phyloP scores from a whole-genome alignment of 2,888 invertebrate species.

The Uloborus plumipes region DNA sequence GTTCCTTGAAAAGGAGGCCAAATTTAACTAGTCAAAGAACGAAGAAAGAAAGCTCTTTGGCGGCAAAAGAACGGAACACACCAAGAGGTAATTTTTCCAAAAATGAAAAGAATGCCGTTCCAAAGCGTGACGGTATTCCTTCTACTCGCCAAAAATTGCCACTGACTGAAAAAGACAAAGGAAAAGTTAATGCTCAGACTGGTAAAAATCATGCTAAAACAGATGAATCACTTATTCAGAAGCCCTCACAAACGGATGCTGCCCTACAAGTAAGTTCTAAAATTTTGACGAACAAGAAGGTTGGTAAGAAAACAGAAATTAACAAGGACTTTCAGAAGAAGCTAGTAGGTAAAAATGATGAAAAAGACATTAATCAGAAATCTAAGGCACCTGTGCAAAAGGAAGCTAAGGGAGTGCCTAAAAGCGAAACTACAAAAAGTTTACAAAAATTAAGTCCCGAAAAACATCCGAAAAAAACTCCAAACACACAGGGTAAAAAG shows the following conservation, averaged over 20 bases:
- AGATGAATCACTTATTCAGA: background rate
- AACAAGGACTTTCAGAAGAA: background rate
- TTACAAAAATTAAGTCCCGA: background rate
- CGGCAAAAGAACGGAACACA: no score
- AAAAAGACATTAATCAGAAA: background rate
- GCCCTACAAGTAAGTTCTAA: slow-evolving; percentile 21
- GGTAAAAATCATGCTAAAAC: background rate
- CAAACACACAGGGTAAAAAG: background rate
- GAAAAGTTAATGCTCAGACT: no score
- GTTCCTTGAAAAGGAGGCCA: slow-evolving; percentile 41
- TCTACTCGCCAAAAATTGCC: background rate
- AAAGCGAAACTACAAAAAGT: background rate
- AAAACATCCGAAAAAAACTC: slow-evolving; percentile 10
- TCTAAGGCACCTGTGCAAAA: background rate
- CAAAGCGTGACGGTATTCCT: background rate
- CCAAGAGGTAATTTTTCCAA: background rate
- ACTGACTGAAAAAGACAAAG: background rate
- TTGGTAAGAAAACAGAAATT: no score
- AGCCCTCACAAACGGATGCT: background rate
- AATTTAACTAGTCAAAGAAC: slow-evolving; percentile 45
- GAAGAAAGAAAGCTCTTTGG: slow-evolving; percentile 14
- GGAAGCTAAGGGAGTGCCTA: background rate
- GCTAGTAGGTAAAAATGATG: background rate
- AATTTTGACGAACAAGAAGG: background rate
- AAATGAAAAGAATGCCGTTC: background rate